A percentile compares a stretch with the other conserved stretches of the same genome.
phyloP scores from a whole-genome alignment of 1,140 invertebrate species.

The Brachionus koreanus region DNA sequence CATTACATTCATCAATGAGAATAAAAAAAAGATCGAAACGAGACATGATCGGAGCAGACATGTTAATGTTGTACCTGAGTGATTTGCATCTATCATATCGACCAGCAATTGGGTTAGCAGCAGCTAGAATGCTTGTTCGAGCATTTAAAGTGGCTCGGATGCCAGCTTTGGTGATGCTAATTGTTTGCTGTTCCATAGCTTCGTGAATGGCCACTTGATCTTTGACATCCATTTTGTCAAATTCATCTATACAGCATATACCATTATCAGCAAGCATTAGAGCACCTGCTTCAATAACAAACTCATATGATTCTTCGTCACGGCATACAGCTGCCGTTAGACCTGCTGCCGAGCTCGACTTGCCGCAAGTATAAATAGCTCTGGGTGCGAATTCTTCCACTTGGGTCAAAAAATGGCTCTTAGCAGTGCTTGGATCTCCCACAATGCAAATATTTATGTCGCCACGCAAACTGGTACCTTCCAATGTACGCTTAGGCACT shows the following conservation, averaged over 20 bases:
- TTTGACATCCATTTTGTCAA: conserved; percentile 96
- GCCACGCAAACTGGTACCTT: conserved; percentile 78
- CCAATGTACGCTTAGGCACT: conserved; percentile 86
- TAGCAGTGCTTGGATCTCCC: conserved; percentile 96
- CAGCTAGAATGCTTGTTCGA: conserved; percentile 92
- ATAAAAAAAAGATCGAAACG: conserved; percentile 98
- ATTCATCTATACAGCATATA: conserved; percentile 98
- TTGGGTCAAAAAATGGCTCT: conserved; percentile 81
- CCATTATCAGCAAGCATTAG: conserved; percentile 98
- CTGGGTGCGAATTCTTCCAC: conserved; percentile 90
- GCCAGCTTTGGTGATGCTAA: conserved; percentile 96
- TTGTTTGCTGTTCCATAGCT: conserved; percentile 99
- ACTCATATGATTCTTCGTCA: conserved; percentile 95
- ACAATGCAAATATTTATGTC: conserved; percentile 98
- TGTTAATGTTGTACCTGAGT: conserved; percentile 84
- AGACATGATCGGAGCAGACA: conserved; percentile 97
- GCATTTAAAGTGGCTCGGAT: conserved; percentile 94
- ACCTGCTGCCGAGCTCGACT: conserved; percentile 94
- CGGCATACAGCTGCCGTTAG: conserved; percentile 92
- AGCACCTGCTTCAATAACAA: conserved; percentile 98
- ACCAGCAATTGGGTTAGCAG: conserved; percentile 93
- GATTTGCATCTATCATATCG: conserved; percentile 90
- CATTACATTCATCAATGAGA: conserved; percentile 88
- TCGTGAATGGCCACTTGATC: conserved; percentile 99
- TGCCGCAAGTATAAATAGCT: conserved; percentile 96